phyloP scores from a whole-genome alignment of 2,113 vertebrate genomes.

The Rhynchomys soricoides region DNA sequence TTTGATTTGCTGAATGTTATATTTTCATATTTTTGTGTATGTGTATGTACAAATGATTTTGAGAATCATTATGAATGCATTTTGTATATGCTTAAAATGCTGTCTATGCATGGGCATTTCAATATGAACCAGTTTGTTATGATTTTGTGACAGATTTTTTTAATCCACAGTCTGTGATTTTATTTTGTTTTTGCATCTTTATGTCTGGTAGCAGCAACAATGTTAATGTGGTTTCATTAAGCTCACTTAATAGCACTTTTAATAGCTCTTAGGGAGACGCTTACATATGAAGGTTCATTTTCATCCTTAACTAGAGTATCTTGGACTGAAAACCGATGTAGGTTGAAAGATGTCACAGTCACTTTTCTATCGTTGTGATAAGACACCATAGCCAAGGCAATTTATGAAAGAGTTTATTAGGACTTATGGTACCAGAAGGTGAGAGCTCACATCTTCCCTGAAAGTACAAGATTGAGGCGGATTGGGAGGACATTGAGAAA shows the following conservation, averaged over 20 bases:
- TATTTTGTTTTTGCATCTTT: neutral
- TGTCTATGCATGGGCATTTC: neutral
- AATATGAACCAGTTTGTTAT: neutral
- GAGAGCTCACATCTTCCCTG: neutral
- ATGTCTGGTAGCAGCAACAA: neutral
- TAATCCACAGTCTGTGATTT: neutral
- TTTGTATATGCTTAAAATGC: neutral
- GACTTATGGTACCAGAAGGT: too few relatives aligned
- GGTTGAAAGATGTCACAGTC: neutral
- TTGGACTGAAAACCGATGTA: neutral
- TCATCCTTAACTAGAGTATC: neutral
- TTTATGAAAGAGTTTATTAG: neutral
- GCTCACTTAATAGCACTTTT: neutral
- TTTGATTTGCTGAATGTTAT: constrained; percentile 3
- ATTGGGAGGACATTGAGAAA: neutral
- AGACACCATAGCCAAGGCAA: neutral
- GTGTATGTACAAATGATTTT: neutral
- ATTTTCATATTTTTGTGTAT: neutral
- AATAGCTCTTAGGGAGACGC: neutral
- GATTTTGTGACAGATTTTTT: neutral
- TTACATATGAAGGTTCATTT: neutral
- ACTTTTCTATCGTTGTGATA: neutral
- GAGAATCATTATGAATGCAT: neutral
- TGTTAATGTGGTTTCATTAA: neutral
- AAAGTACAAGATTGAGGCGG: neutral